phyloP scores from a whole-genome alignment of 53 echinoderm and acorn worm species.

The Patiria pectinifera region DNA sequence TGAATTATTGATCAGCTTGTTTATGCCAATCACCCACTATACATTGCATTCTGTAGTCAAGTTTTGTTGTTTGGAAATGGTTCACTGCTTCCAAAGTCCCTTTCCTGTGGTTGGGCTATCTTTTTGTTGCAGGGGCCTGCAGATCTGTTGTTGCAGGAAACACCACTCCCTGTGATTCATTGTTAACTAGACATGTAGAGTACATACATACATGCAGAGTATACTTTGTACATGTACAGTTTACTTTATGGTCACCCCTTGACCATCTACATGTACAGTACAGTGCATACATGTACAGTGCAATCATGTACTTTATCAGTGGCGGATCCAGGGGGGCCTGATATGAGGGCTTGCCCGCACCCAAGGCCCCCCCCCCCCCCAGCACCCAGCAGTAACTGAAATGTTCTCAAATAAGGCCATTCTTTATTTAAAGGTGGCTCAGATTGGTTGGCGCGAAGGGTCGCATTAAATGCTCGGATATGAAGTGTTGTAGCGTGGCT shows the following conservation, averaged over 20 bases:
- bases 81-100: neutral
- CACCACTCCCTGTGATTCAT: slow-evolving; percentile 38
- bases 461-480: too few relatives aligned
- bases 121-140: slow-evolving; percentile 4
- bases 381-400: too few relatives aligned
- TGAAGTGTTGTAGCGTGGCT: too few relatives aligned
- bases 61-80: slow-evolving; percentile 18
- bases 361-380: too few relatives aligned
- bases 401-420: too few relatives aligned
- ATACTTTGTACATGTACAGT: too few relatives aligned
- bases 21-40: neutral
- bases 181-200: neutral
- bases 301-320: too few relatives aligned
- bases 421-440: too few relatives aligned
- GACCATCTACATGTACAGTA: neutral
- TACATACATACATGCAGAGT: neutral
- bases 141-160: neutral
- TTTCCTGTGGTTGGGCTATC: slow-evolving; percentile 22
- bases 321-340: too few relatives aligned
- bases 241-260: neutral
- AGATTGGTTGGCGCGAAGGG: too few relatives aligned
- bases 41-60: neutral
- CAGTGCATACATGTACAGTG: too few relatives aligned
- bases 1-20: neutral
- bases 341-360: too few relatives aligned